phyloP scores from a whole-genome alignment of 2,113 vertebrate species.

The Menidia beryllina region DNA sequence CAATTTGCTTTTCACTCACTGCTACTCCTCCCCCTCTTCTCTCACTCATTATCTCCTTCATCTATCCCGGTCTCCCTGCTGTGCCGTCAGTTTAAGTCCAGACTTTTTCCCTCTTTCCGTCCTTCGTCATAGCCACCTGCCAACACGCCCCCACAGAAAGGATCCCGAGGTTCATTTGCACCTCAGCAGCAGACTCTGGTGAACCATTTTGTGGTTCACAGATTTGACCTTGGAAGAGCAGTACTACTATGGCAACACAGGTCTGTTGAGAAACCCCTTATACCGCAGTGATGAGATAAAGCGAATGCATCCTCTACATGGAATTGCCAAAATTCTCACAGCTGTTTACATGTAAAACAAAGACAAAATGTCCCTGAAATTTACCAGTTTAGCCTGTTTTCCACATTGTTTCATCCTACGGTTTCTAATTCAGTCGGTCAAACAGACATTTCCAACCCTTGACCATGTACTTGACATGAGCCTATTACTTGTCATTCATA shows the following conservation, averaged over 20 bases:
- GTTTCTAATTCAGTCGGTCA: no score
- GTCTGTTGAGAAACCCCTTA: constrained; percentile 19
- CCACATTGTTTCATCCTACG: no score
- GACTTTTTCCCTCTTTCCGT: constrained; percentile 24
- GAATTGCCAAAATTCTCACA: neutral
- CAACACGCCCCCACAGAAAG: constrained; percentile 29
- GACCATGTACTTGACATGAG: no score
- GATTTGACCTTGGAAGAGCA: constrained; percentile 59
- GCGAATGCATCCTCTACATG: neutral
- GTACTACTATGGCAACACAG: constrained; percentile 60
- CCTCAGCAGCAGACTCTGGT: constrained; percentile 56
- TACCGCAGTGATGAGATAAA: neutral
- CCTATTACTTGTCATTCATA: neutral
- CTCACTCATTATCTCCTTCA: constrained; percentile 42
- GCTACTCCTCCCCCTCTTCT: constrained; percentile 20
- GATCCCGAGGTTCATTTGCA: constrained; percentile 65
- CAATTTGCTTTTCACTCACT: constrained; percentile 41
- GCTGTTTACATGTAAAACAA: no score
- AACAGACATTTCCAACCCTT: no score
- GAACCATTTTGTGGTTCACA: constrained; percentile 38
- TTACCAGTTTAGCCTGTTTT: no score
- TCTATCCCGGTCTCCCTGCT: constrained; percentile 27
- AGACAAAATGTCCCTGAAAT: no score
- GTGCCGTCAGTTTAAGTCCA: constrained; percentile 25
- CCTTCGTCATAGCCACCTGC: constrained; percentile 27